Evolutionary conservation across 64 coral and sea anemone genomes (phyloP).

Genomic region (Montipora cactus): DNA sequence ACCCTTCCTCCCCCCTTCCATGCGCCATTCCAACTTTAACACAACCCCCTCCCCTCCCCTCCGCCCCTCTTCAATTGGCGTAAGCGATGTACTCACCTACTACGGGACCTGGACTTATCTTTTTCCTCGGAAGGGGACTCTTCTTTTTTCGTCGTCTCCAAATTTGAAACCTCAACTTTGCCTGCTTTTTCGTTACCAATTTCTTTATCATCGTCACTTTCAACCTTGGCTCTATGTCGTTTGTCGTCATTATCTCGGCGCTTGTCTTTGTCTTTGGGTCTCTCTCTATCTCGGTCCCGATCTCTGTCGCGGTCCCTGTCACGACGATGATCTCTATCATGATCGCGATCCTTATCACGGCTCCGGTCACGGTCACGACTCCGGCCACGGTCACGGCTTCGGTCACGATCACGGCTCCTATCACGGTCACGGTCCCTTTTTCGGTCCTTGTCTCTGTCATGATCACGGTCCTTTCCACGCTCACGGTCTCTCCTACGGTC

Average conservation of each 20-base stretch:
- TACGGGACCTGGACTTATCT: slow-evolving; percentile 94
- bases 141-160: slow-evolving; percentile 18
- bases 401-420: slow-evolving; percentile 45
- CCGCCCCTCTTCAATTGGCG: background rate
- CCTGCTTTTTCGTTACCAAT: slow-evolving; percentile 10
- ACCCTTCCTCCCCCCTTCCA: background rate
- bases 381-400: slow-evolving; percentile 43
- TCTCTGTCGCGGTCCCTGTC: slow-evolving; percentile 41
- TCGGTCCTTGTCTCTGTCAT: slow-evolving; percentile 40
- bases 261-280: background rate
- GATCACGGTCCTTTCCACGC: slow-evolving; percentile 28
- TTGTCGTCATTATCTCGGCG: slow-evolving; percentile 29
- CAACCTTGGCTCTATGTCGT: slow-evolving; percentile 29
- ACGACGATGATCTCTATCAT: slow-evolving; percentile 3
- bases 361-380: slow-evolving; percentile 11
- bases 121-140: slow-evolving; percentile 64
- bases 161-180: background rate
- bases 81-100: slow-evolving; percentile 86
- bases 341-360: slow-evolving; percentile 35
- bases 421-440: slow-evolving; percentile 54
- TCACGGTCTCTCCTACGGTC: slow-evolving; percentile 55
- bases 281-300: slow-evolving; percentile 38
- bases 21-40: background rate
- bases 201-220: slow-evolving; percentile 8
- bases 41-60: background rate